Evolutionary conservation across 1,140 invertebrate genomes (phyloP).

Genomic region (Rhagoletis pomonella): DNA sequence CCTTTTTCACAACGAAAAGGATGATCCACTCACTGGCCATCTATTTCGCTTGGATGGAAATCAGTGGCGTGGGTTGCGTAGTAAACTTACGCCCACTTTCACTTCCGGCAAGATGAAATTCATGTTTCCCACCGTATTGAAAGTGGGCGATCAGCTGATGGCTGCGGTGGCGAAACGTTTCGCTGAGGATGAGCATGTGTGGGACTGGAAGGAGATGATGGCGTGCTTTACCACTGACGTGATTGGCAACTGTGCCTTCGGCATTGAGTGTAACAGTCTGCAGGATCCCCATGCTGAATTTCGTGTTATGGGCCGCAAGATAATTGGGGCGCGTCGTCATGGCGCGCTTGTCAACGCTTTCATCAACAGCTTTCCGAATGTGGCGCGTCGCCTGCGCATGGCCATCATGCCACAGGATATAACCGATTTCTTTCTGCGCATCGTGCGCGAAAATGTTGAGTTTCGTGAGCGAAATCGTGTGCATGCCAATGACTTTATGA

Average conservation of each 20-base stretch:
- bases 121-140: slow-evolving; percentile 74
- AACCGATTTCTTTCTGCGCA: slow-evolving; percentile 75
- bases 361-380: slow-evolving; percentile 59
- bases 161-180: slow-evolving; percentile 45
- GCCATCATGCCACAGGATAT: slow-evolving; percentile 69
- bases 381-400: slow-evolving; percentile 59
- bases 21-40: slow-evolving; percentile 75
- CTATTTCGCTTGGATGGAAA: slow-evolving; percentile 74
- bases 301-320: slow-evolving; percentile 62
- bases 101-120: slow-evolving; percentile 78
- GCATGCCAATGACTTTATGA: slow-evolving; percentile 76
- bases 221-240: slow-evolving; percentile 69
- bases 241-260: slow-evolving; percentile 79
- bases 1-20: slow-evolving; percentile 73
- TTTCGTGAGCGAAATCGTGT: slow-evolving; percentile 75
- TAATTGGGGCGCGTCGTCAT: slow-evolving; percentile 60
- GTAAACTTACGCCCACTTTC: slow-evolving; percentile 77
- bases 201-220: slow-evolving; percentile 64
- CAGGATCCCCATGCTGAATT: slow-evolving; percentile 76
- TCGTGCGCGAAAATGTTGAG: slow-evolving; percentile 74
- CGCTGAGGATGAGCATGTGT: not conserved
- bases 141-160: slow-evolving; percentile 69
- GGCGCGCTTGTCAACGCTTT: slow-evolving; percentile 52
- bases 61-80: slow-evolving; percentile 77
- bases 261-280: slow-evolving; percentile 77